These are phyloP conservation scores for Tryphoninae sp. DNA, from an alignment of 2,888 invertebrate species.

Conservation along the genomic window DNA sequence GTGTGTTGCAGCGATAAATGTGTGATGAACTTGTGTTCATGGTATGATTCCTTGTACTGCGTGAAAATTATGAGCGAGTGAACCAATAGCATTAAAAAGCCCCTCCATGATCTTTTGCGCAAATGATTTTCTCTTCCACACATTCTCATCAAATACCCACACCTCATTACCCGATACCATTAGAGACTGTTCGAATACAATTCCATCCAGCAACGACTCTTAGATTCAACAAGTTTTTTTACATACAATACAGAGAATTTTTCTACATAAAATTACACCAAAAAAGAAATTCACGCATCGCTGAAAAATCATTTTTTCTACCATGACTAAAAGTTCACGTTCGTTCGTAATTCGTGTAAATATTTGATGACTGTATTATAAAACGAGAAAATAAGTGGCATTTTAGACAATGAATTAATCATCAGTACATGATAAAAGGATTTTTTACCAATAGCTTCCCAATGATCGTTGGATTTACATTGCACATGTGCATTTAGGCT, in stretches of 20 bases:
- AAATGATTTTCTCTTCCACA: slow-evolving; percentile 2
- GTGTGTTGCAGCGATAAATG: slow-evolving; percentile 34
- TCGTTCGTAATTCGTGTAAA: slow-evolving; percentile 59
- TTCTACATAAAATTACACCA: background rate
- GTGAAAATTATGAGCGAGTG: slow-evolving; percentile 50
- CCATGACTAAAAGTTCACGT: slow-evolving; percentile 28
- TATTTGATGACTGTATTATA: slow-evolving; percentile 63
- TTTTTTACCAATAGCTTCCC: slow-evolving; percentile 49
- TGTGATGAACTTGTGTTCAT: slow-evolving; percentile 44
- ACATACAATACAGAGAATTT: background rate
- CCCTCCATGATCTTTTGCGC: background rate
- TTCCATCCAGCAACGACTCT: too few species aligned
- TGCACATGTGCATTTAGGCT: slow-evolving; percentile 26
- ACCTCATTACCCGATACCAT: too few species aligned
- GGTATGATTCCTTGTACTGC: slow-evolving; percentile 31
- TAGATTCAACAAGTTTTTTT: too few species aligned
- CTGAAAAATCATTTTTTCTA: slow-evolving; percentile 27
- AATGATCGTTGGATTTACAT: slow-evolving; percentile 41
- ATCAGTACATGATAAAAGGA: slow-evolving; percentile 56
- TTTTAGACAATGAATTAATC: slow-evolving; percentile 62
- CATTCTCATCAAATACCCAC: background rate
- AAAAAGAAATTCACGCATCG: background rate
- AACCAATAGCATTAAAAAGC: slow-evolving; percentile 18
- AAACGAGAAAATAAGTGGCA: slow-evolving; percentile 65
- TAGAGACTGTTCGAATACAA: too few species aligned